Evolutionary conservation across 2,888 invertebrate species (phyloP).

Genomic region (Cinara cedri): DNA sequence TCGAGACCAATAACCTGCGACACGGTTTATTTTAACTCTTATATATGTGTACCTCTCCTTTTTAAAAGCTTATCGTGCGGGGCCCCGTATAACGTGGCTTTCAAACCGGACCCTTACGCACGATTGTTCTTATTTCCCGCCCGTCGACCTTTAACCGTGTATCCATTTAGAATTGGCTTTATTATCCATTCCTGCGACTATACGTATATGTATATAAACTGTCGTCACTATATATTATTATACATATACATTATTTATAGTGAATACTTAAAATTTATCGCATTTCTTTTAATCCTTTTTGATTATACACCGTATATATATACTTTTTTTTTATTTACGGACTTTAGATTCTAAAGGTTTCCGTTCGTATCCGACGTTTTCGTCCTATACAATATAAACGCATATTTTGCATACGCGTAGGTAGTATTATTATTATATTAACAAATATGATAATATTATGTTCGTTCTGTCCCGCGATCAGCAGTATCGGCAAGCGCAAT

Average conservation of each 20-base stretch:
- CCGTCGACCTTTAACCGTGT: background rate
- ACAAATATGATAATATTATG: too few species aligned
- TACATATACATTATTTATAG: too few species aligned
- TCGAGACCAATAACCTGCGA: background rate
- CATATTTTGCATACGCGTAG: too few species aligned
- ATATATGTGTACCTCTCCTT: background rate
- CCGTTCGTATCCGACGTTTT: too few species aligned
- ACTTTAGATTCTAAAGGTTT: too few species aligned
- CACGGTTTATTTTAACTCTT: conserved; percentile 9
- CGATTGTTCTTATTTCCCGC: background rate
- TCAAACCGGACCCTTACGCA: background rate
- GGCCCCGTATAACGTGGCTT: background rate
- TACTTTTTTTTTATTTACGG: too few species aligned
- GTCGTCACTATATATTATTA: background rate
- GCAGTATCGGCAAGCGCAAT: too few species aligned
- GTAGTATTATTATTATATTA: too few species aligned
- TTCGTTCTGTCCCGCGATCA: too few species aligned
- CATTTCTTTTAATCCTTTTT: background rate
- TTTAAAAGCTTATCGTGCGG: background rate
- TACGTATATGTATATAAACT: too few species aligned
- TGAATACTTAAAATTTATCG: background rate
- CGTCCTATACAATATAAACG: too few species aligned
- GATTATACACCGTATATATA: too few species aligned
- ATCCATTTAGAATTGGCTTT: background rate
- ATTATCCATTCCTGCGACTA: background rate